Evolutionary conservation across 2,888 invertebrate species (phyloP).

Genomic region (Tipula unca): DNA sequence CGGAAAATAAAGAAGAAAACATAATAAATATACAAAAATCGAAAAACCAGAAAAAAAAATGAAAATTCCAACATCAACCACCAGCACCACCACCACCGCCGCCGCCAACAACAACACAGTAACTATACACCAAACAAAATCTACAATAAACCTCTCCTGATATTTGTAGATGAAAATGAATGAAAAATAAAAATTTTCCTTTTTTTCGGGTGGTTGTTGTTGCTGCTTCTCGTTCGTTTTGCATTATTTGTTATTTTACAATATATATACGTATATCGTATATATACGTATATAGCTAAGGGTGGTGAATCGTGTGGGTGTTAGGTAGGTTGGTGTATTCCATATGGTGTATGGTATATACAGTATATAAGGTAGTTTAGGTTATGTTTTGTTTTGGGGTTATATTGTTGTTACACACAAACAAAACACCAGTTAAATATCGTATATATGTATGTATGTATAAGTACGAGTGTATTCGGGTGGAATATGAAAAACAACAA

Average conservation of each 20-base stretch:
- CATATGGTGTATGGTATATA: background rate
- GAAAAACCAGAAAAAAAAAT: background rate
- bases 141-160: slow-evolving; percentile 14
- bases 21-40: background rate
- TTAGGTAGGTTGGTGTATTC: background rate
- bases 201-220: background rate
- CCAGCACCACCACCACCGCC: background rate
- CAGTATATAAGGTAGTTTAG: background rate
- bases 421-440: slow-evolving; percentile 14
- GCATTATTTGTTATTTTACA: background rate
- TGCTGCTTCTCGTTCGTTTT: background rate
- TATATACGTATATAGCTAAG: no score
- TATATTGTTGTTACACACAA: slow-evolving; percentile 8
- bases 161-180: slow-evolving; percentile 18
- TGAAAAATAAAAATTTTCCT: background rate
- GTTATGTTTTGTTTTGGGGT: slow-evolving; percentile 14
- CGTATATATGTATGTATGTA: background rate
- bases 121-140: background rate
- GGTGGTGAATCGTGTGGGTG: background rate
- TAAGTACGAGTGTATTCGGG: background rate
- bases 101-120: background rate
- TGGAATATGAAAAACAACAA: background rate
- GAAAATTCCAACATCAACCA: background rate
- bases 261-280: background rate
- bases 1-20: background rate